Evolutionary conservation across 2,113 vertebrate species (phyloP).

Genomic region (Geococcyx californianus): DNA sequence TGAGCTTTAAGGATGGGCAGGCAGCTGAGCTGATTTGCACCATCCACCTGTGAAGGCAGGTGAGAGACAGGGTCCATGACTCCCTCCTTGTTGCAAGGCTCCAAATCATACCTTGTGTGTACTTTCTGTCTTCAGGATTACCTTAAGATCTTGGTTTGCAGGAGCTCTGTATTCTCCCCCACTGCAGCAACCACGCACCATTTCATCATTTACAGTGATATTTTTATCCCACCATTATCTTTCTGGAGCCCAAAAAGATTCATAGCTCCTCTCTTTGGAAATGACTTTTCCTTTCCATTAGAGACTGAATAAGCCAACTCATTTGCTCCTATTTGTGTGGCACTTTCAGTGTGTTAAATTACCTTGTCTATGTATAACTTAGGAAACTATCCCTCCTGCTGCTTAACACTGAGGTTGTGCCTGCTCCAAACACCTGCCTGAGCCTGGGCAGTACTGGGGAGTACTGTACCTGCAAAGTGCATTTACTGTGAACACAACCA

Average conservation of each 20-base stretch:
- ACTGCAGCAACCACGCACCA: accelerated
- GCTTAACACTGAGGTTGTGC: accelerated
- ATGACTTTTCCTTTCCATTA: not conserved
- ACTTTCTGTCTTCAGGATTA: not conserved
- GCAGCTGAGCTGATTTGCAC: not conserved
- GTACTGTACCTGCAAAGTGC: not conserved
- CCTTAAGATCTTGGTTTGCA: not conserved
- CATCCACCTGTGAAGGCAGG: not conserved
- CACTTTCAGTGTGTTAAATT: not conserved
- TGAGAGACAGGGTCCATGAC: accelerated
- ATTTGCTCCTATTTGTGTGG: not conserved
- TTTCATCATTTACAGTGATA: not conserved
- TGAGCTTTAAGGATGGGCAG: not conserved
- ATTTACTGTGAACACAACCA: not conserved
- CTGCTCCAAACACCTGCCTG: not conserved
- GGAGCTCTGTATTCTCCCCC: not conserved
- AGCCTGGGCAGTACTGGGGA: not conserved
- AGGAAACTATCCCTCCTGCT: not conserved
- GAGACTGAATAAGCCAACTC: not conserved
- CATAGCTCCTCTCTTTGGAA: not conserved
- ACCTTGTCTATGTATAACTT: not conserved
- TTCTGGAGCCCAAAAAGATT: not conserved
- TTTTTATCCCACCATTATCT: not conserved
- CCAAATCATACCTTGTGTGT: not conserved
- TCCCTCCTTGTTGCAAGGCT: not conserved